A percentile compares a stretch with the other conserved stretches of the same genome.
phyloP scores from a whole-genome alignment of 2,797 vertebrate species.

The Pitangus sulphuratus region DNA sequence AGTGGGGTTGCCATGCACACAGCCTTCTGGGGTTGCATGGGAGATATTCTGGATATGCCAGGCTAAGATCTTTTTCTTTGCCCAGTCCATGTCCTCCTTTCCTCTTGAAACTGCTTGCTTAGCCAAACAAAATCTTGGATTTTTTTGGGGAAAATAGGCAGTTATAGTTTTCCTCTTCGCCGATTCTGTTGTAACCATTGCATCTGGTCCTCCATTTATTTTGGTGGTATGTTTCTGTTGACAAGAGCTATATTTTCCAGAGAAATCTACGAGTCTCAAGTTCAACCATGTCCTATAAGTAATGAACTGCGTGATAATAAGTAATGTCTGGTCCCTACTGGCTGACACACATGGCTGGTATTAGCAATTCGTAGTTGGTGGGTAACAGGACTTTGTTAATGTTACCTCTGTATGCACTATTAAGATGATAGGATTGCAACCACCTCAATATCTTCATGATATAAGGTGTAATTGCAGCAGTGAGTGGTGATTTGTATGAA shows the following conservation, averaged over 20 bases:
- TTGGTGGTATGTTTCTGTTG: not conserved
- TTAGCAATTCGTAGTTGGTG: not conserved
- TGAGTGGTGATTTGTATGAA: not conserved
- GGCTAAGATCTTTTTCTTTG: not conserved
- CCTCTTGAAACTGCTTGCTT: not conserved
- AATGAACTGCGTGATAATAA: not conserved
- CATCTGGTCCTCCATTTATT: not conserved
- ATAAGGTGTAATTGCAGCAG: not conserved
- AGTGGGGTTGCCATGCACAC: not conserved
- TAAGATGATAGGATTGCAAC: not conserved
- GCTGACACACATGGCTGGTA: not conserved
- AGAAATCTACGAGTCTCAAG: not conserved
- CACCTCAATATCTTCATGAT: not conserved
- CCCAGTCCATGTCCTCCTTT: not conserved
- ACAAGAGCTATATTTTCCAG: not conserved
- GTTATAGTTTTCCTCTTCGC: not conserved
- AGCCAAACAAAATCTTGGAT: not conserved
- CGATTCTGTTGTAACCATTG: not conserved
- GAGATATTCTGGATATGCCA: not conserved
- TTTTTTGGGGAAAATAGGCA: not conserved
- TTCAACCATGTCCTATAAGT: not conserved
- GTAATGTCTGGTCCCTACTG: not conserved
- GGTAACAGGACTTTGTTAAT: not conserved
- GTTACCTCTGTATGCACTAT: not conserved
- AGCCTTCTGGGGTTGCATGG: not conserved